A percentile compares a stretch with the other conserved stretches of the same genome.
These are phyloP conservation scores for Novumbra hubbsi DNA, from an alignment of 2,797 vertebrate species.

Conservation along the genomic window DNA sequence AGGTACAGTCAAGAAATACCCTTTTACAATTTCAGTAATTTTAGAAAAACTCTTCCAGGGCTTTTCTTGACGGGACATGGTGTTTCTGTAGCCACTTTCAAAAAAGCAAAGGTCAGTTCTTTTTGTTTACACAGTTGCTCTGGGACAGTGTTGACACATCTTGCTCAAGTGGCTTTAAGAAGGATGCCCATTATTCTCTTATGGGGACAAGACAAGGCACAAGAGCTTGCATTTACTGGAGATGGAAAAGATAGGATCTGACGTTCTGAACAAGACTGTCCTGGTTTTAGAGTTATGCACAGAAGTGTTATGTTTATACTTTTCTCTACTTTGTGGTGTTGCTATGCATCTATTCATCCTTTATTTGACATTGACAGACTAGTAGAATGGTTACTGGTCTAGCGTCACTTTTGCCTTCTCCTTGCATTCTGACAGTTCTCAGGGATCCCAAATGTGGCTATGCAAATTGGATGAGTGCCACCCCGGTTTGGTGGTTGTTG, in stretches of 20 bases:
- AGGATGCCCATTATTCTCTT: not conserved
- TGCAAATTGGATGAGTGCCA: too few species aligned
- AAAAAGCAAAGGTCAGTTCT: not conserved
- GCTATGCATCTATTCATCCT: not conserved
- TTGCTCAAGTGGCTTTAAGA: not conserved
- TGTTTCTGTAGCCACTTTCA: not conserved
- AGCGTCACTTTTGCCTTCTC: not conserved
- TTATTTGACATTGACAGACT: not conserved
- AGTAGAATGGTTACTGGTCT: not conserved
- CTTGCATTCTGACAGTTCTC: too few species aligned
- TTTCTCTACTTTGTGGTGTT: not conserved
- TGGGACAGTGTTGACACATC: not conserved
- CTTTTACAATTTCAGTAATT: not conserved
- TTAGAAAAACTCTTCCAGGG: not conserved
- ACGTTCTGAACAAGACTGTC: not conserved
- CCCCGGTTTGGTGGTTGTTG: too few species aligned
- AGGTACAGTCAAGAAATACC: slow-evolving; percentile 61
- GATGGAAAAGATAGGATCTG: not conserved
- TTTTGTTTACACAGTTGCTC: not conserved
- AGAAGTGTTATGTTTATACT: not conserved
- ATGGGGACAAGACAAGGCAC: not conserved
- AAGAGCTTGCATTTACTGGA: not conserved
- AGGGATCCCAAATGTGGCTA: too few species aligned
- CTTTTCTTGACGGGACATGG: not conserved
- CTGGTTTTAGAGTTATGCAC: not conserved